Base-by-base conservation (phyloP, 1,140 invertebrate genomes). In the Dolichoris vasculosae region DNA sequence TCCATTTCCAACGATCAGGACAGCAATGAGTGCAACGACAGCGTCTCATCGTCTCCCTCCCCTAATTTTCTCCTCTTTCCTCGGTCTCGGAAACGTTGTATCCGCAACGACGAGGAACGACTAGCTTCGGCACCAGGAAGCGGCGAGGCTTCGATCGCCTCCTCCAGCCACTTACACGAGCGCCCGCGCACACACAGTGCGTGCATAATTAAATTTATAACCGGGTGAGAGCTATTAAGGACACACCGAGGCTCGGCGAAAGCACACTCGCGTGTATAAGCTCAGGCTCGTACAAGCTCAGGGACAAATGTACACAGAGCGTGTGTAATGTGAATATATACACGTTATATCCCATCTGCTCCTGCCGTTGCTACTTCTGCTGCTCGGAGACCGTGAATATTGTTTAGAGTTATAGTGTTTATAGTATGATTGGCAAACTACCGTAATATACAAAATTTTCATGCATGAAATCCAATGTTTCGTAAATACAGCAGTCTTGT, bases 181-280 rank as follows among this genome's bases (percentile, higher is more conserved):
- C 26, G 23, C 82, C 4, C 51, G 4, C 71, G 23, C 26, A 38
- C 9, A 48, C 38, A 20, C 59, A 6, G 7, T 59, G 43, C 71
- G 32, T 40, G 59, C 67, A 81, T 85, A 85, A 85, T 85, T 85
- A 85, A 85, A 85, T 85, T 85, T 82, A 85, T 76, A 85, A 82
- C 79, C 69, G 40, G 35, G 51, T 40, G 48, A 75, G 71, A 71
- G 71, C 78, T 85, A 82, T 85, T 85, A 85, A 85, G 84, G 79
- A 55, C 79, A 82, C 69, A 75, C 35, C 3, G 30, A 76, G 69
- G 43, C 69, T 81, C 11, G 26, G 78, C 78, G 51, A 73, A 80
- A 75, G 32, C n/a, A 7, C 0, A 51, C 2, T 6, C 46, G 35
- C 46, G 11, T 23, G 23, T 3, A 11, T 43, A 8, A 35, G 26